Evolutionary conservation across 2,888 invertebrate species (phyloP).

Genomic region (Lasius fuliginosus): DNA sequence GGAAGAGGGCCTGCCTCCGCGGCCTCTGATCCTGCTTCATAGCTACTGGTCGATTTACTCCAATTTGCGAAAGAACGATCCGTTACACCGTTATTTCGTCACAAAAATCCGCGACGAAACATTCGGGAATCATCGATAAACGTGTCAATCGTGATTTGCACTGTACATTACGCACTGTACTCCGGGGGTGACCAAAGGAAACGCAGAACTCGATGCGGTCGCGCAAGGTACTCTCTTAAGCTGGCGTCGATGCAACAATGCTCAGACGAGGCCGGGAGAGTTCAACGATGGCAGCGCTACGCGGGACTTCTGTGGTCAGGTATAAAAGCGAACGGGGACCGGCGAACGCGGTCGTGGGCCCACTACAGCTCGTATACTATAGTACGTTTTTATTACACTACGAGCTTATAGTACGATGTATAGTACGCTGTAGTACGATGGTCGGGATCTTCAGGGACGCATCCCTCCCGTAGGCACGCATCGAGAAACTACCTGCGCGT

Average conservation of each 20-base stretch:
- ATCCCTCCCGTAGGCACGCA: background rate
- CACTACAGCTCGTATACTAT: slow-evolving; percentile 40
- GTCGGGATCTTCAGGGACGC: slow-evolving; percentile 58
- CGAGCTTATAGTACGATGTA: slow-evolving; percentile 33
- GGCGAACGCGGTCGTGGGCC: slow-evolving; percentile 46
- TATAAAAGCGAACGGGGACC: slow-evolving; percentile 62
- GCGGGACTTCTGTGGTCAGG: slow-evolving; percentile 79
- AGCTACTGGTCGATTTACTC: slow-evolving; percentile 49
- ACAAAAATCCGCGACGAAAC: slow-evolving; percentile 25
- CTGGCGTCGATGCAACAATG: slow-evolving; percentile 85
- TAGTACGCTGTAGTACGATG: slow-evolving; percentile 47
- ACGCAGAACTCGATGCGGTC: slow-evolving; percentile 63
- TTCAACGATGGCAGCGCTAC: slow-evolving; percentile 81
- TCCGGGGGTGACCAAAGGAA: slow-evolving; percentile 35
- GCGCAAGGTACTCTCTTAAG: slow-evolving; percentile 77
- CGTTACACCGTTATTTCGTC: slow-evolving; percentile 19
- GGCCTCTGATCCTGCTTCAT: slow-evolving; percentile 84
- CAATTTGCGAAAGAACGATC: slow-evolving; percentile 36
- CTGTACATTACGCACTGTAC: slow-evolving; percentile 61
- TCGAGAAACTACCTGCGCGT: background rate
- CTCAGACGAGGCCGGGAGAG: slow-evolving; percentile 81
- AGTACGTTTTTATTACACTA: slow-evolving; percentile 41
- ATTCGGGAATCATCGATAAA: slow-evolving; percentile 47
- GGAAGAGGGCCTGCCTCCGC: slow-evolving; percentile 89
- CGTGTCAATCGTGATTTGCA: slow-evolving; percentile 28